Conservation (phyloP, 2,888 invertebrate genomes). For the Lasioglossum oenotherae region DNA sequence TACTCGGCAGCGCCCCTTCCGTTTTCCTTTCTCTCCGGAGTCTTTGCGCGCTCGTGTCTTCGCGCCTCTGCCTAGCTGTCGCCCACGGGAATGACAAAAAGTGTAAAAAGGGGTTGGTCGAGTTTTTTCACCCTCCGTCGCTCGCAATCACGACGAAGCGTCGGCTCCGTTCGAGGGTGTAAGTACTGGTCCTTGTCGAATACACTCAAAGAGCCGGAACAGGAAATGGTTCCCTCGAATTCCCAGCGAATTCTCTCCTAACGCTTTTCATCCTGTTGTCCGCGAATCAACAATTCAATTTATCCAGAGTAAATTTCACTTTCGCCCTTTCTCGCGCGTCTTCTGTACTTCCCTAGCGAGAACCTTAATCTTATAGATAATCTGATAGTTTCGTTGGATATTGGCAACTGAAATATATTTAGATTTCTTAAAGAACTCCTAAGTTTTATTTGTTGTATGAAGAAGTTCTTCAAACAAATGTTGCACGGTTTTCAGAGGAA, state of each 20-base stretch:
- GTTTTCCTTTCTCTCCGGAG: constrained; percentile 9
- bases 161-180: constrained; percentile 63
- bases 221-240: constrained; percentile 69
- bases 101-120: constrained; percentile 61
- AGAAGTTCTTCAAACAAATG: no score
- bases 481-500: no score
- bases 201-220: constrained; percentile 71
- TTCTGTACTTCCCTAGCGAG: no score
- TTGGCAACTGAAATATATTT: no score
- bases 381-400: no score
- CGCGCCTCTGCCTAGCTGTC: constrained; percentile 37
- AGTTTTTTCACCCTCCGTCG: constrained; percentile 71
- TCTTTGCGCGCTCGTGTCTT: constrained; percentile 19
- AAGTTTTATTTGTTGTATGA: no score
- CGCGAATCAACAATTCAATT: constrained; percentile 20
- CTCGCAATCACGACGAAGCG: constrained; percentile 72
- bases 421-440: no score
- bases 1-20: constrained; percentile 13
- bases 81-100: constrained; percentile 49
- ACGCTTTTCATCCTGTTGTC: constrained; percentile 37
- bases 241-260: constrained; percentile 50
- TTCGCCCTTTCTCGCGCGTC: background rate
- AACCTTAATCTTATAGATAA: no score
- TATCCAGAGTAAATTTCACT: background rate
- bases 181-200: constrained; percentile 67